Conservation (phyloP, 2,888 invertebrate genomes). For the Philereme vetulata region DNA sequence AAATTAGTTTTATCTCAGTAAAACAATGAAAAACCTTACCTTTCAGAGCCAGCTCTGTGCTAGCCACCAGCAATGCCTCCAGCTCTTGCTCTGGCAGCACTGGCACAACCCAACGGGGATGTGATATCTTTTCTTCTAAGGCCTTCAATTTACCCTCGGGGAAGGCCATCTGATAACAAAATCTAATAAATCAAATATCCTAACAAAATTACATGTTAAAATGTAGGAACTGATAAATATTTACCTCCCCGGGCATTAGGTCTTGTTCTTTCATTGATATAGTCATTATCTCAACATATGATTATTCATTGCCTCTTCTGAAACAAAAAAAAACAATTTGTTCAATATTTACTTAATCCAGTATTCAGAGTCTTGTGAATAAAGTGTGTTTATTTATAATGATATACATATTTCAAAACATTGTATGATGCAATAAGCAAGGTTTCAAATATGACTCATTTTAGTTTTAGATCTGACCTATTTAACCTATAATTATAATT, state of each 20-base stretch:
- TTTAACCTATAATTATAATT: too few relatives aligned
- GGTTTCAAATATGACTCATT: too few relatives aligned
- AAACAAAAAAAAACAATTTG: slow-evolving; percentile 36
- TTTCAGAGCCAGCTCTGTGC: slow-evolving; percentile 93
- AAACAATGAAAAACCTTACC: slow-evolving; percentile 51
- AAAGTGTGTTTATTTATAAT: too few relatives aligned
- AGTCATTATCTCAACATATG: slow-evolving; percentile 77
- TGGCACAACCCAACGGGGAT: slow-evolving; percentile 98
- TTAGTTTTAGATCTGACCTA: too few relatives aligned
- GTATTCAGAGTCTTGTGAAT: too few relatives aligned
- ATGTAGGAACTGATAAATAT: slow-evolving; percentile 25
- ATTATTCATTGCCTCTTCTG: slow-evolving; percentile 72
- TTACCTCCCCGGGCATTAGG: slow-evolving; percentile 78
- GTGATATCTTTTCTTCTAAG: slow-evolving; percentile 97
- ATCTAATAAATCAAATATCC: slow-evolving; percentile 1
- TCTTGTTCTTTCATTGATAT: slow-evolving; percentile 82
- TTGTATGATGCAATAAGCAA: too few relatives aligned
- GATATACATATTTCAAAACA: too few relatives aligned
- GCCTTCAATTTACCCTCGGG: slow-evolving; percentile 93
- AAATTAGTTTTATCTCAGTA: neutral
- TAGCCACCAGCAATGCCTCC: slow-evolving; percentile 94
- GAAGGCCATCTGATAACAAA: slow-evolving; percentile 82
- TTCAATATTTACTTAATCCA: neutral
- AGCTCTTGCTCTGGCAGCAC: slow-evolving; percentile 98
- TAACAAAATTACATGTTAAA: neutral